Evolutionary conservation across 2,797 vertebrate genomes (phyloP), one percentile per base, ranked within the genome.

Genomic region (Labroides dimidiatus): DNA sequence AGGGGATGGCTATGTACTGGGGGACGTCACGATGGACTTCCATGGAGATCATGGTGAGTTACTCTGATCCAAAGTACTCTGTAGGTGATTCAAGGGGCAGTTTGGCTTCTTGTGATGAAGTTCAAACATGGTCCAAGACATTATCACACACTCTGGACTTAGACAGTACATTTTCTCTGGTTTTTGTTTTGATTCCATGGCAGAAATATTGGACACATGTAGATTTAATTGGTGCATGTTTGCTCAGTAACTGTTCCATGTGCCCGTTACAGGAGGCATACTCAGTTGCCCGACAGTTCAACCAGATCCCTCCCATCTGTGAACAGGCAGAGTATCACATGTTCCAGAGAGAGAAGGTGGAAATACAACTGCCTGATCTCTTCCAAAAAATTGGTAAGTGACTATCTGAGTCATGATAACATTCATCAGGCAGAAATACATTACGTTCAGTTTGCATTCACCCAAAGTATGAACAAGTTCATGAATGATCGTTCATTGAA

Each of bases 1-100:
- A 98, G 73, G 96, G 96, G 24, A 98, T 98, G 96, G 96, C 96
- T 59, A 96, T 98, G 96, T 98, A 98, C 88, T 98, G 96, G 96
- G 96, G 96, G 19, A 98, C 96, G 0, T 97, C 96, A 0, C 95
- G 96, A 69, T 98, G 96, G 96, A 97, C 95, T 77, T 96, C 96
- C 58, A 96, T 98, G 96, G 96, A 98, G 88, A 98, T 98, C 80
- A 98, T 98, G 96, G 96, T 97, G 93, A 86, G 87, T 42, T 21
- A 4, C 6, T n/a, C 15, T 55, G n/a, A 36, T 60, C n/a, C 16
- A 21, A 14, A 21, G 55, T 24, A 11, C n/a, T n/a, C n/a, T n/a
- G n/a, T n/a, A n/a, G n/a, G n/a, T n/a, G n/a, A n/a, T n/a, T n/a
- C n/a, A n/a, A n/a, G n/a, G n/a, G n/a, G n/a, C n/a, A n/a, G n/a